A percentile compares a stretch with the other conserved stretches of the same genome.
These are phyloP conservation scores for Tenthredo notha DNA, from an alignment of 2,888 invertebrate species.

Conservation along the genomic window DNA sequence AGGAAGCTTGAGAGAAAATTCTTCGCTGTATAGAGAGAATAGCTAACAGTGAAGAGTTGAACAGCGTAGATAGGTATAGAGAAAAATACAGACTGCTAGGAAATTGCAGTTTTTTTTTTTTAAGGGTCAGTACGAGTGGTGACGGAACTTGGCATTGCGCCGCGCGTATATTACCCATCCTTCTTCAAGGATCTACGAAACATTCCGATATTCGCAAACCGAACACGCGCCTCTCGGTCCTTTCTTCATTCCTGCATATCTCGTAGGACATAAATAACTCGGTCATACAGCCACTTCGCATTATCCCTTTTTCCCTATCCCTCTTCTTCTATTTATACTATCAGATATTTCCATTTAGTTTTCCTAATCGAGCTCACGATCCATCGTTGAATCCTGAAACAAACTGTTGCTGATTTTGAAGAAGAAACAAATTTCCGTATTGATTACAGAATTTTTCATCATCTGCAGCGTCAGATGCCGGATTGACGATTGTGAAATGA, in stretches of 20 bases:
- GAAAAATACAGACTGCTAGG: constrained; percentile 69
- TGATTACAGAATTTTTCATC: not conserved
- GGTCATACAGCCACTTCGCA: constrained; percentile 27
- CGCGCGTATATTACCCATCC: constrained; percentile 70
- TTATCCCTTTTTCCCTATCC: constrained; percentile 10
- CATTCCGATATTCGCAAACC: constrained; percentile 70
- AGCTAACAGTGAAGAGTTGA: constrained; percentile 14
- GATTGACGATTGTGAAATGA: not conserved
- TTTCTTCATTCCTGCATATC: constrained; percentile 68
- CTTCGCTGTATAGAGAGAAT: not conserved
- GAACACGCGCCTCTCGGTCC: constrained; percentile 70
- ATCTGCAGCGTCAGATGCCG: not conserved
- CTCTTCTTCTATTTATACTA: not conserved
- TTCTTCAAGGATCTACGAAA: constrained; percentile 75
- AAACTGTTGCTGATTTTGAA: not conserved
- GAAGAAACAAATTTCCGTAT: not conserved
- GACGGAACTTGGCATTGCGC: constrained; percentile 75
- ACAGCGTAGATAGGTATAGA: not conserved
- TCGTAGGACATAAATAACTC: constrained; percentile 53
- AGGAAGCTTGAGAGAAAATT: not conserved
- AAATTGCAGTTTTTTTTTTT: constrained; percentile 62
- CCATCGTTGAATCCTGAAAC: not conserved
- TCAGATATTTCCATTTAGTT: not conserved
- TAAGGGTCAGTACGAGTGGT: constrained; percentile 69
- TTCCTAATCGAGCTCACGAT: not conserved